Conservation (phyloP, 1,140 invertebrate species). For the Diorhabda carinulata region DNA sequence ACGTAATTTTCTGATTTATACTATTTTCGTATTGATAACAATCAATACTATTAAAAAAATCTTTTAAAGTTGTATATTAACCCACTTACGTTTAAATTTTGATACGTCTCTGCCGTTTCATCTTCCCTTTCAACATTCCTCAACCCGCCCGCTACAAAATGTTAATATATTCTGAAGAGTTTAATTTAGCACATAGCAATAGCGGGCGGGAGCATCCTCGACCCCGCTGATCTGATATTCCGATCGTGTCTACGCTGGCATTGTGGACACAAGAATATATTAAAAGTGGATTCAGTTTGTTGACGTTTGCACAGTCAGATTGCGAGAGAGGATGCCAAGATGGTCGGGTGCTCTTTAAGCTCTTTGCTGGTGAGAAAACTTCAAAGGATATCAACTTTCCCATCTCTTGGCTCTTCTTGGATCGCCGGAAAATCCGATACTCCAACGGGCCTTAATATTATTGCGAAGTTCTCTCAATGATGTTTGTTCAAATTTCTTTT, state of each 20-base stretch:
- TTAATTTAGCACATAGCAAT: conserved; percentile 48
- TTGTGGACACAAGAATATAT: conserved; percentile 48
- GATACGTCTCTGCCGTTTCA: conserved; percentile 7
- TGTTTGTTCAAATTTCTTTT: neutral
- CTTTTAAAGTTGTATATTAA: no score
- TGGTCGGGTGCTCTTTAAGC: conserved; percentile 15
- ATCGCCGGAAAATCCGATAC: conserved; percentile 15
- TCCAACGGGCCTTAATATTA: conserved; percentile 13
- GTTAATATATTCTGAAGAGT: conserved; percentile 48
- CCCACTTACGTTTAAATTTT: no score
- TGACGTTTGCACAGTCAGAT: conserved; percentile 44
- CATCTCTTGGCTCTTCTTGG: conserved; percentile 18
- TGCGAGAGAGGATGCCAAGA: conserved; percentile 22
- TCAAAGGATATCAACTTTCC: conserved; percentile 34
- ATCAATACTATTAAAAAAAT: no score
- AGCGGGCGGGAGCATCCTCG: conserved; percentile 31
- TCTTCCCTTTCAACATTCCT: conserved; percentile 17
- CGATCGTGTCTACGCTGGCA: conserved; percentile 43
- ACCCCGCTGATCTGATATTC: conserved; percentile 43
- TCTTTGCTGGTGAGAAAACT: conserved; percentile 29
- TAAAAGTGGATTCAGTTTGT: conserved; percentile 46
- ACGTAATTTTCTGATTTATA: no score
- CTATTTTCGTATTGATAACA: no score
- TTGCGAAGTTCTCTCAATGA: conserved; percentile 1
- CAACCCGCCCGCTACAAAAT: conserved; percentile 37